Base-by-base conservation (phyloP, 2,797 vertebrate genomes). In the Acrocephalus scirpaceus region DNA sequence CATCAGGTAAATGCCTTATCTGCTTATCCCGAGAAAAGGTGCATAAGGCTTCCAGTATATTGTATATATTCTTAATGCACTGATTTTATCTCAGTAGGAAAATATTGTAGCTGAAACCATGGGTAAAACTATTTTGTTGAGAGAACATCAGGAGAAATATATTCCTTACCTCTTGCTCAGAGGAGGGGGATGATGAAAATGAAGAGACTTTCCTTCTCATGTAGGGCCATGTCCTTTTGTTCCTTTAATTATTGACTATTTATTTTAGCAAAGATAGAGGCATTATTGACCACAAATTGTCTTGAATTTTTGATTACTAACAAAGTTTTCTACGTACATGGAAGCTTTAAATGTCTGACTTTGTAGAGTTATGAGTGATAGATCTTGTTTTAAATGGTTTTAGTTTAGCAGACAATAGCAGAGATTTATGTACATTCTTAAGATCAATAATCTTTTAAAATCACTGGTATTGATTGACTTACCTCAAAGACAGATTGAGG, bases 181-280 rank as follows among this genome's bases (percentile, higher is more conserved):
- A 75, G 73, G 16, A 93, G 34, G 38, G 14, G 18, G 27, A 65
- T 69, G 69, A 80, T 86, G 75, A 67, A 61, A 95, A 75, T 44
- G 10, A 78, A 90, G 50, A 77, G 50, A 70, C 51, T 89, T 93
- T 56, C 60, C 34, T 92, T 82, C 61, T 82, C 2, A 0, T 71
- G 32, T 42, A 76, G 56, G 47, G 10, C 4, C 7, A 5, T 40
- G 13, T 90, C 36, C 26, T 86, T 88, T 64, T 71, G 5, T 65
- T 88, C n/a, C 26, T 84, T 81, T 84, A 73, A 34, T 81, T 94
- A 58, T 42, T 88, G 44, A 54, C 36, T 94, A 71, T 92, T 92
- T 89, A 94, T 95, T 95, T 92, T 90, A 93, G 58, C 26, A 72
- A 30, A 74, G 34, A 50, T 20, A 34, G 16, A 67, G 61, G 9